These are phyloP conservation scores for Lathronympha strigana DNA, from an alignment of 2,888 invertebrate species.

Conservation along the genomic window DNA sequence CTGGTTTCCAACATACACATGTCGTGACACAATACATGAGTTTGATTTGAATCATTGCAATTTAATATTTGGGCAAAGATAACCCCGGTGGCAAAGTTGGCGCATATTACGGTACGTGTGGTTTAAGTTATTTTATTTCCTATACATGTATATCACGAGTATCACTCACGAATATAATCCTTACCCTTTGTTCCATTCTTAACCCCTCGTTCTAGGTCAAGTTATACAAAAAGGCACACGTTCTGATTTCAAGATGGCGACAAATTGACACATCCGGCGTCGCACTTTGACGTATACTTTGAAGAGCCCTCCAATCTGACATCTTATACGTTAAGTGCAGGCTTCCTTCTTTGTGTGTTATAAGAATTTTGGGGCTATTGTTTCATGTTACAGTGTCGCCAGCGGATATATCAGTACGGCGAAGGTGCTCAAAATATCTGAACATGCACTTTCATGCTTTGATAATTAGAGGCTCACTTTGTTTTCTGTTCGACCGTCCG, in stretches of 20 bases:
- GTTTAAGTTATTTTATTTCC: too few relatives aligned
- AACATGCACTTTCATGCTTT: background rate
- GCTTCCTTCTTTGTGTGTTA: slow-evolving; percentile 50
- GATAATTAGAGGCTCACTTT: too few relatives aligned
- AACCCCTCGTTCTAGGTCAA: slow-evolving; percentile 25
- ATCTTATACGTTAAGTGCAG: slow-evolving; percentile 53
- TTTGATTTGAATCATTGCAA: too few relatives aligned
- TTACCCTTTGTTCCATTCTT: background rate
- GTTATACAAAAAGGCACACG: slow-evolving; percentile 18
- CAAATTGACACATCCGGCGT: slow-evolving; percentile 60
- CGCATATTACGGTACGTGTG: too few relatives aligned
- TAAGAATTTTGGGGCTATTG: slow-evolving; percentile 8
- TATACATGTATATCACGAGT: too few relatives aligned
- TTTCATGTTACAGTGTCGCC: background rate
- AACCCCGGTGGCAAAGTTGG: too few relatives aligned
- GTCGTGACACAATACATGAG: too few relatives aligned
- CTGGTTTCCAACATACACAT: too few relatives aligned
- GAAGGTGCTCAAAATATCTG: too few relatives aligned
- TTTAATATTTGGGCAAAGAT: too few relatives aligned
- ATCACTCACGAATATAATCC: background rate
- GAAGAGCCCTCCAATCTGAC: slow-evolving; percentile 59
- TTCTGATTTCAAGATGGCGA: slow-evolving; percentile 55
- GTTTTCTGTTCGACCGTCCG: too few relatives aligned
- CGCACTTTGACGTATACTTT: slow-evolving; percentile 55
- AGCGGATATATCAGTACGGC: too few relatives aligned